These are phyloP conservation scores for Phasianus colchicus DNA, from an alignment of 2,113 vertebrate genomes.

Conservation along the genomic window DNA sequence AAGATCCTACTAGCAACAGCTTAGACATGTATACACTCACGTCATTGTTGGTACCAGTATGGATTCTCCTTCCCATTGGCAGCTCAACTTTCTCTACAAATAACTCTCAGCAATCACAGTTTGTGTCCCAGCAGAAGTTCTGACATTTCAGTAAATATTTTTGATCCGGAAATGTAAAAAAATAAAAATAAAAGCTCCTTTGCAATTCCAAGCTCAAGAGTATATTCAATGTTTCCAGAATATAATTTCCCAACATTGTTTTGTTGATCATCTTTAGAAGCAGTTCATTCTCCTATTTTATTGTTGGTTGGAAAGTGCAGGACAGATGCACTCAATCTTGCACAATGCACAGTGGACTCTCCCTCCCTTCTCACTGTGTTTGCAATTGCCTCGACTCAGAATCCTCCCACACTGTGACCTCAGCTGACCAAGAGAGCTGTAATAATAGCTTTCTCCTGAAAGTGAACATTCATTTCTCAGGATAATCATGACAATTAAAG, in stretches of 20 bases:
- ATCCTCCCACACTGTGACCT: not conserved
- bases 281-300: not conserved
- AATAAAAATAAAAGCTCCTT: not conserved
- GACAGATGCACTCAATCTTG: not conserved
- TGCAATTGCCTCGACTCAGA: accelerated
- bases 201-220: not conserved
- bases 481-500: not conserved
- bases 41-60: accelerated
- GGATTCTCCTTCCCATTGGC: not conserved
- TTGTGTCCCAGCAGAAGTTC: not conserved
- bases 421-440: accelerated
- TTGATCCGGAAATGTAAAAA: not conserved
- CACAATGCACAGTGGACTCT: not conserved
- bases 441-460: not conserved
- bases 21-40: not conserved
- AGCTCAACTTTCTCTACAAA: not conserved
- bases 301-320: not conserved
- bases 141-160: not conserved
- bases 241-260: accelerated
- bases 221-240: not conserved
- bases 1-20: not conserved
- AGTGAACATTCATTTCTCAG: not conserved
- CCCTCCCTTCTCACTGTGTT: accelerated
- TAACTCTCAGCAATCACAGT: not conserved
- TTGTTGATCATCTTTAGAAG: not conserved